Conservation (phyloP, 2,888 invertebrate genomes). For the Tanypteryx hageni region DNA sequence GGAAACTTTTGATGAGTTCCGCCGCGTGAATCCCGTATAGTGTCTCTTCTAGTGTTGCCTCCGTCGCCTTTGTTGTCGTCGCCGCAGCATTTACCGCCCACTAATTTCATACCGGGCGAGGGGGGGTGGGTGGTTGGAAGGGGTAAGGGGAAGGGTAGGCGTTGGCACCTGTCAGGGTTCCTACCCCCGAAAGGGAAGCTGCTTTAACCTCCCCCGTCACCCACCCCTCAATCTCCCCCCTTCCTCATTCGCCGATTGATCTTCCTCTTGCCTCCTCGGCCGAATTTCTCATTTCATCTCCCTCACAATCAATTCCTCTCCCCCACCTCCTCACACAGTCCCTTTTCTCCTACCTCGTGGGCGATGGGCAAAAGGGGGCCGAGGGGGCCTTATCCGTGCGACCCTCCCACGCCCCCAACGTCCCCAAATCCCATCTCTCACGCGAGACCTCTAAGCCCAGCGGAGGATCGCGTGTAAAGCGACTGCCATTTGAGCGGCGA, state of each 20-base stretch:
- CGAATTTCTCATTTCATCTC: constrained; percentile 2
- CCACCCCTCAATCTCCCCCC: too few species aligned
- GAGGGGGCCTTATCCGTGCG: not conserved
- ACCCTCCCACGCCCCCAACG: not conserved
- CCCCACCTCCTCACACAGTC: not conserved
- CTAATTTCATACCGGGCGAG: not conserved
- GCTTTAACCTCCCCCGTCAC: not conserved
- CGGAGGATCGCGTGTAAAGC: constrained; percentile 7
- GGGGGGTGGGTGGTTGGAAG: not conserved
- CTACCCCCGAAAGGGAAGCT: not conserved
- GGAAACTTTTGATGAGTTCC: constrained; percentile 28
- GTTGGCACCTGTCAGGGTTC: not conserved
- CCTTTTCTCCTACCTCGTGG: too few species aligned
- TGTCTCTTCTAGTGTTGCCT: not conserved
- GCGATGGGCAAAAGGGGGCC: too few species aligned
- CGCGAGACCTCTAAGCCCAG: not conserved
- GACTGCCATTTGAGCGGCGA: constrained; percentile 18
- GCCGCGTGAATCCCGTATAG: not conserved
- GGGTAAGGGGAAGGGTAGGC: not conserved
- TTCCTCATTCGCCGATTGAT: not conserved
- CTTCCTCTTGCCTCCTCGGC: not conserved
- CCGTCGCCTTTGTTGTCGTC: not conserved
- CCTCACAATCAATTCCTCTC: not conserved
- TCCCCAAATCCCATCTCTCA: constrained; percentile 32
- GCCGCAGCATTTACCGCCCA: not conserved